These are phyloP conservation scores for Drosophila arawakana DNA, from an alignment of 1,140 invertebrate species.

Conservation along the genomic window DNA sequence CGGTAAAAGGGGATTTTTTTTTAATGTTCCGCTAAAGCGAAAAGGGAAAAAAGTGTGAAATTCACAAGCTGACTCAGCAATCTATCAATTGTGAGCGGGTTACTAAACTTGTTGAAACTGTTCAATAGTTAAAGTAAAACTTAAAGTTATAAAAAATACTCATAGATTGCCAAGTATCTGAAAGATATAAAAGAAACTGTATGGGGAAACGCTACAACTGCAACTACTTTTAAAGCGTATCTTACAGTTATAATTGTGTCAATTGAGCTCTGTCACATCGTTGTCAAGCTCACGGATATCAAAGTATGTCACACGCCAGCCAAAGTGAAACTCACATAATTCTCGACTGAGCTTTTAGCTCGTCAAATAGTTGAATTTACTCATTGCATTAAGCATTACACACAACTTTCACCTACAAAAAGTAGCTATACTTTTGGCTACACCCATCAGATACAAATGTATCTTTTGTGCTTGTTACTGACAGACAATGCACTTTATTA, in stretches of 20 bases:
- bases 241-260: not conserved
- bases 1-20: constrained; percentile 14
- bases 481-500: constrained; percentile 25
- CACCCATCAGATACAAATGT: not conserved
- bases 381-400: constrained; percentile 27
- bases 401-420: constrained; percentile 44
- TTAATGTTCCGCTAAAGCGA: not conserved
- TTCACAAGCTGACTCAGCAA: not conserved
- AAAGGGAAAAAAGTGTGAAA: too few relatives aligned
- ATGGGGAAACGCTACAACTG: too few relatives aligned
- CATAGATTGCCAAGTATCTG: too few relatives aligned
- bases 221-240: not conserved
- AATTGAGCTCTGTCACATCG: not conserved
- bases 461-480: constrained; percentile 15
- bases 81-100: not conserved
- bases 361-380: constrained; percentile 14
- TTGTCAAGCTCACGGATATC: constrained; percentile 9
- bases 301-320: constrained; percentile 42
- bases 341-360: constrained; percentile 24
- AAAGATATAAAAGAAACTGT: too few relatives aligned
- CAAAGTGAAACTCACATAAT: constrained; percentile 47
- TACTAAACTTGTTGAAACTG: not conserved
- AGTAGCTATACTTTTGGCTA: not conserved
- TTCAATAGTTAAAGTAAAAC: too few relatives aligned
- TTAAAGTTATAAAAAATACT: too few relatives aligned